A percentile compares a stretch with the other conserved stretches of the same genome.
Evolutionary conservation across 2,113 vertebrate species (phyloP).

Genomic region (Ardeotis arabs): DNA sequence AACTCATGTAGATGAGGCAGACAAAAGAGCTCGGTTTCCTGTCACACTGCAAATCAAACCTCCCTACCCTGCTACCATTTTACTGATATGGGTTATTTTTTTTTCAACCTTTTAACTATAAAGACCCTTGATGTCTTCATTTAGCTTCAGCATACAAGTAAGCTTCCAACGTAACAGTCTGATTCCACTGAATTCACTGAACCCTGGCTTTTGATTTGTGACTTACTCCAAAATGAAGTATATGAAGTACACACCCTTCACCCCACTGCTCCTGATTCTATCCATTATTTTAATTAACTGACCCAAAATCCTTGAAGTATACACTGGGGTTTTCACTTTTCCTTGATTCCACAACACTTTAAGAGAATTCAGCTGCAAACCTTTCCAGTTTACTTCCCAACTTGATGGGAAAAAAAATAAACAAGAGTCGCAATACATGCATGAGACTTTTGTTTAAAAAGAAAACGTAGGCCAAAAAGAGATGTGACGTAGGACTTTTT

Average conservation of each 20-base stretch:
- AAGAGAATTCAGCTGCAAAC: background rate
- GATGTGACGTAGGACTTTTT: background rate
- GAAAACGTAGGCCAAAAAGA: background rate
- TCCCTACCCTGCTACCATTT: background rate
- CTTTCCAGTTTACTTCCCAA: background rate
- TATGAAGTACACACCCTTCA: background rate
- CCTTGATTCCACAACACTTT: background rate
- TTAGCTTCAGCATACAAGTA: background rate
- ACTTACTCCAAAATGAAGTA: background rate
- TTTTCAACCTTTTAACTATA: background rate
- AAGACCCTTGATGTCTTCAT: background rate
- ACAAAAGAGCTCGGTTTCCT: background rate
- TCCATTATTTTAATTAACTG: background rate
- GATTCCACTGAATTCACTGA: background rate
- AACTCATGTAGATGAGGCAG: background rate
- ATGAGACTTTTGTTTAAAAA: background rate
- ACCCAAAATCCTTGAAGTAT: background rate
- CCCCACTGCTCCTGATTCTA: background rate
- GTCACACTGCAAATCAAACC: background rate
- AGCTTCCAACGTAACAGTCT: background rate
- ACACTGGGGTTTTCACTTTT: background rate
- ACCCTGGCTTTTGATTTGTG: background rate
- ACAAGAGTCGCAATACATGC: background rate
- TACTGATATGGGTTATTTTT: background rate
- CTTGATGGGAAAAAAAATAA: background rate